Percentiles rank a stretch among this genome's conserved stretches.
phyloP scores from a whole-genome alignment of 1,140 invertebrate species.

The Euwallacea similis region DNA sequence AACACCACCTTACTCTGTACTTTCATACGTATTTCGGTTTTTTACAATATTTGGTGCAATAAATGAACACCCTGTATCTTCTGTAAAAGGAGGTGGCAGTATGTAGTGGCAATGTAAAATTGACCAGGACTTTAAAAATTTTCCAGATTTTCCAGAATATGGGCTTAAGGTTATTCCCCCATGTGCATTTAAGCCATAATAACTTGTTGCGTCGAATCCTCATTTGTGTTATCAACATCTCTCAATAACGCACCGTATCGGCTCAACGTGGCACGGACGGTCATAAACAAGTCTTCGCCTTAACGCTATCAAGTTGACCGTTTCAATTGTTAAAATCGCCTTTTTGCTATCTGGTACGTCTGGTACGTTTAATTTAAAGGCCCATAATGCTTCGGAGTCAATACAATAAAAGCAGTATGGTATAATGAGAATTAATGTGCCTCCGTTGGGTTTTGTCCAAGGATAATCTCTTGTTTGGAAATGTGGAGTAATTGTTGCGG shows the following conservation, averaged over 20 bases:
- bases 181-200: too few relatives aligned
- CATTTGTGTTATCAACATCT: constrained; percentile 28
- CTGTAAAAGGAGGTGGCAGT: too few relatives aligned
- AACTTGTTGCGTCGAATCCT: constrained; percentile 7
- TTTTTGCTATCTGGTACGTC: constrained; percentile 17
- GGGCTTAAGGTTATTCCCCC: too few relatives aligned
- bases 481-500: too few relatives aligned
- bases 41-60: too few relatives aligned
- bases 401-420: neutral
- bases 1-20: too few relatives aligned
- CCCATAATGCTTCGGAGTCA: constrained; percentile 16
- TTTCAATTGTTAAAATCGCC: constrained; percentile 29
- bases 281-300: constrained; percentile 18
- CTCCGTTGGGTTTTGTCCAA: neutral
- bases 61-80: too few relatives aligned
- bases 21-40: too few relatives aligned
- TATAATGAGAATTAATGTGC: constrained; percentile 24
- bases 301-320: constrained; percentile 18
- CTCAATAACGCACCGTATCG: constrained; percentile 19
- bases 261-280: neutral
- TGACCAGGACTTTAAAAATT: too few relatives aligned
- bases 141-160: too few relatives aligned
- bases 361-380: constrained; percentile 23
- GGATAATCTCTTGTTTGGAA: neutral
- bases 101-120: too few relatives aligned